A percentile compares a stretch with the other conserved stretches of the same genome.
Conservation (phyloP, 2,797 vertebrate genomes). For the Peromyscus attwateri region DNA sequence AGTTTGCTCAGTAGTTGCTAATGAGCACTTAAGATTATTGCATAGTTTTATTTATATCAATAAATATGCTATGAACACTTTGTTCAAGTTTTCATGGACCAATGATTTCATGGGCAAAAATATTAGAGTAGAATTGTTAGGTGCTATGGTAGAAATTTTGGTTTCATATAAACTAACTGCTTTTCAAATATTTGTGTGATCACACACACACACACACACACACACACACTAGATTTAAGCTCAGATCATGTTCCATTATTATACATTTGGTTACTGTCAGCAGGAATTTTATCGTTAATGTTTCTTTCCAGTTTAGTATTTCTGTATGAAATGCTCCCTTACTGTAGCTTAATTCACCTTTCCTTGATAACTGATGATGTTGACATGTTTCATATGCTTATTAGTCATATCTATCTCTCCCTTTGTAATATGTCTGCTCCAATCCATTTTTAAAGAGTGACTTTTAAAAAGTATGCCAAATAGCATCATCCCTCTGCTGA, state of each 20-base stretch:
- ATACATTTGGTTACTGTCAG: not conserved
- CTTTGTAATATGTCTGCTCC: not conserved
- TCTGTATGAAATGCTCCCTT: not conserved
- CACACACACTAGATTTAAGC: not conserved
- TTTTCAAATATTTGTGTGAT: not conserved
- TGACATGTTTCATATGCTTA: not conserved
- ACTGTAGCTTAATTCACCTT: not conserved
- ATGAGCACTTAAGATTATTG: not conserved
- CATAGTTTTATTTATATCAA: not conserved
- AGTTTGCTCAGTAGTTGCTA: not conserved
- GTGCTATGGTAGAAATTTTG: not conserved
- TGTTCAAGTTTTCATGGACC: not conserved
- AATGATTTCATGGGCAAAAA: not conserved
- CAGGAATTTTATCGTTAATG: not conserved
- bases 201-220: not conserved
- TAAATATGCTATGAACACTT: not conserved
- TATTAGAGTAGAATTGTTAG: not conserved
- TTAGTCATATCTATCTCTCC: not conserved
- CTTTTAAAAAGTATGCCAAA: not conserved
- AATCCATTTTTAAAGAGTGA: not conserved
- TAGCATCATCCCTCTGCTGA: not conserved
- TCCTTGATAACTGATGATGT: not conserved
- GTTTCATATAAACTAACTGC: constrained; percentile 13
- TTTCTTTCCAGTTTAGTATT: not conserved
- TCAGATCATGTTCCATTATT: not conserved